Evolutionary conservation across 2,888 invertebrate genomes (phyloP).

Genomic region (Meloe dianella): DNA sequence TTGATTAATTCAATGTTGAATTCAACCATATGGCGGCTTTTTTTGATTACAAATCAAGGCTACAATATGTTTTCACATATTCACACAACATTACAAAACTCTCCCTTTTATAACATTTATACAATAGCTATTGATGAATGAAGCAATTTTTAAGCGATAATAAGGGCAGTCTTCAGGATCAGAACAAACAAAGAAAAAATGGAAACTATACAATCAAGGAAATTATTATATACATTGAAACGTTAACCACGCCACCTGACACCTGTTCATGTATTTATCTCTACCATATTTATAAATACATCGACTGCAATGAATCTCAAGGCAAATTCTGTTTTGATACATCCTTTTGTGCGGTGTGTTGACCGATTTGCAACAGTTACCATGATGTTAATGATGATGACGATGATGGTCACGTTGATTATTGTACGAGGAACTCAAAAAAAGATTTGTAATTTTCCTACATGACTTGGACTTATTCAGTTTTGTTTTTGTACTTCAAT

Average conservation of each 20-base stretch:
- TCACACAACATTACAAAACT: background rate
- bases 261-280: conserved; percentile 9
- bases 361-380: conserved; percentile 10
- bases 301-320: conserved; percentile 3
- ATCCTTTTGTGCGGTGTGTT: background rate
- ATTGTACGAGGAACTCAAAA: background rate
- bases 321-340: background rate
- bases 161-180: background rate
- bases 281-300: background rate
- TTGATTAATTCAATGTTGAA: conserved; percentile 13
- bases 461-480: conserved; percentile 2
- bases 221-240: conserved; percentile 7
- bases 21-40: background rate
- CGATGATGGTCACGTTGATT: background rate
- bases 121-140: background rate
- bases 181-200: background rate
- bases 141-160: background rate
- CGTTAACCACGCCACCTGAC: background rate
- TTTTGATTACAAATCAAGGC: conserved; percentile 5
- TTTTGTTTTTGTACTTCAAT: background rate
- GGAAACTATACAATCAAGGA: background rate
- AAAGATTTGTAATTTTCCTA: background rate
- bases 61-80: background rate
- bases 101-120: background rate
- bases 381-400: background rate